Conservation (phyloP, 2,888 invertebrate genomes). For the Cremastinae sp. region DNA sequence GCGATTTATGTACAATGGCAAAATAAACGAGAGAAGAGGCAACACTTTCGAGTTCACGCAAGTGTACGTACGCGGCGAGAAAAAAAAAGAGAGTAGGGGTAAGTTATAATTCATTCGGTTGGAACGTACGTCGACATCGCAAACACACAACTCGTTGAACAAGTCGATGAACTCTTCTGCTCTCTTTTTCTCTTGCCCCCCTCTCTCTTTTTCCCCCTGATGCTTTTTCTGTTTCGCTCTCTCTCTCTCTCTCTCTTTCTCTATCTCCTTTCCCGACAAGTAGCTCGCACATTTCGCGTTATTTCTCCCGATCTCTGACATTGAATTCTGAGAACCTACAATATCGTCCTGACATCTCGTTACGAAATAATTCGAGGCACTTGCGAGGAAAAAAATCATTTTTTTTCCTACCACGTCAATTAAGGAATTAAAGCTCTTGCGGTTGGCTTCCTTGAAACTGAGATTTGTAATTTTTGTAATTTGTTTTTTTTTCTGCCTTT, state of each 20-base stretch:
- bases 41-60: conserved; percentile 27
- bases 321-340: too few relatives aligned
- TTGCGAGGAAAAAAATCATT: too few relatives aligned
- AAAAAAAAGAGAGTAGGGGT: conserved; percentile 33
- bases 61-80: neutral
- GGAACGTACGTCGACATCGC: neutral
- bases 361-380: too few relatives aligned
- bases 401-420: too few relatives aligned
- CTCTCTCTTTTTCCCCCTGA: neutral
- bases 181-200: conserved; percentile 11
- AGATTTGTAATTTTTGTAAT: too few relatives aligned
- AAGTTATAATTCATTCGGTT: conserved; percentile 61
- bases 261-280: neutral
- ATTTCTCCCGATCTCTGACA: conserved; percentile 4
- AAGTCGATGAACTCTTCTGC: neutral
- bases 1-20: conserved; percentile 56
- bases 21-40: conserved; percentile 22
- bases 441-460: too few relatives aligned
- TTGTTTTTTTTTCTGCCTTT: too few relatives aligned
- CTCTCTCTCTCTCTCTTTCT: neutral
- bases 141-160: conserved; percentile 4
- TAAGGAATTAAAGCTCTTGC: too few relatives aligned
- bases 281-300: conserved; percentile 5
- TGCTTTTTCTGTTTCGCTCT: conserved; percentile 16
- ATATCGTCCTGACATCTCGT: too few relatives aligned